Conservation (phyloP, 2,113 vertebrate species). For the Pavo muticus region DNA sequence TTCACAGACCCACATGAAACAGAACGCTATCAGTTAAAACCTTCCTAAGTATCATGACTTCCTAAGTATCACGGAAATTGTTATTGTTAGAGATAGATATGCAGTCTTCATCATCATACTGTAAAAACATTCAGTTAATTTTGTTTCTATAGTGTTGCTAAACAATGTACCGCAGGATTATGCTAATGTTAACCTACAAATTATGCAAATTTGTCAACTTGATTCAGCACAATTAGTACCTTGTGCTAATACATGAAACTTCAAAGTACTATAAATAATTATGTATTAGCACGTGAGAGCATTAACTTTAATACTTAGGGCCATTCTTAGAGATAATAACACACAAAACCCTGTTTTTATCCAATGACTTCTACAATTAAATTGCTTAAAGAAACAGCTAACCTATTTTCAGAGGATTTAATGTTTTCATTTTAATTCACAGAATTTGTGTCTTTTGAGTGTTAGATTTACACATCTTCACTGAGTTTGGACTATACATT, state of each 20-base stretch:
- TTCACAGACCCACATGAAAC: background rate
- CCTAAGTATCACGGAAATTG: background rate
- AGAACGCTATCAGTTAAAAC: background rate
- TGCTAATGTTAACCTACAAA: conserved; percentile 79
- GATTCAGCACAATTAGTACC: conserved; percentile 75
- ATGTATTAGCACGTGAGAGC: conserved; percentile 39
- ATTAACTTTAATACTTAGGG: conserved; percentile 62
- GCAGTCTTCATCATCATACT: background rate
- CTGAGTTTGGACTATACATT: background rate
- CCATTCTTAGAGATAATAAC: conserved; percentile 46
- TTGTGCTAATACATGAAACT: conserved; percentile 69
- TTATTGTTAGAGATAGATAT: background rate
- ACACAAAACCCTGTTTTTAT: conserved; percentile 29
- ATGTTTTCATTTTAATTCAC: conserved; percentile 4
- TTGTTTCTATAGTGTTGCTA: conserved; percentile 32
- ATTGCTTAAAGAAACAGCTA: conserved; percentile 53
- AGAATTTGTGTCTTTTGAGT: background rate
- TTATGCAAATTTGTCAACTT: conserved; percentile 70
- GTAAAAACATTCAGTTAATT: conserved; percentile 7
- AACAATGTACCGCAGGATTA: conserved; percentile 61
- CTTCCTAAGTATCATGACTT: background rate
- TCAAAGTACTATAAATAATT: conserved; percentile 72
- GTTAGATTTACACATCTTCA: conserved; percentile 29
- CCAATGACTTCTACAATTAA: conserved; percentile 26
- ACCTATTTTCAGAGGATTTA: conserved; percentile 43